Conservation (phyloP, 1,140 invertebrate species). For the Drosophila ercepeae region DNA sequence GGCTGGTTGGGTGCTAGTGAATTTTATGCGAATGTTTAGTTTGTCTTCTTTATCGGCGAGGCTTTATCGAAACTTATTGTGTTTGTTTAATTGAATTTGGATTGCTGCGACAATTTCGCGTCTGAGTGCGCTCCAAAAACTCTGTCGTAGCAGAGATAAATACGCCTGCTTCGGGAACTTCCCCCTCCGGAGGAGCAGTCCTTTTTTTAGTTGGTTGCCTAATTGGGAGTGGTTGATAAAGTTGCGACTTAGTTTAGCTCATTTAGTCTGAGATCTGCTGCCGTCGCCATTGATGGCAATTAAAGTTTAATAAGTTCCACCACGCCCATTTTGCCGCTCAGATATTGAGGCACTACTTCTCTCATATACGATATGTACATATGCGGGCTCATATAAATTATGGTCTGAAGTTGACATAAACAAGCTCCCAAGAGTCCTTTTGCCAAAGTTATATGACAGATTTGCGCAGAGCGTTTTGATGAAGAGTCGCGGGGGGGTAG, state of each 20-base stretch:
- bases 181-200: background rate
- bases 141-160: conserved; percentile 60
- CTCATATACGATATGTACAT: conserved; percentile 56
- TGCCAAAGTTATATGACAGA: conserved; percentile 81
- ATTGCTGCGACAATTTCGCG: conserved; percentile 81
- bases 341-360: background rate
- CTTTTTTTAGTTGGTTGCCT: conserved; percentile 37
- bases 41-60: conserved; percentile 70
- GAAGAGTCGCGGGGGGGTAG: conserved; percentile 42
- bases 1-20: conserved; percentile 45
- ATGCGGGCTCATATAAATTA: conserved; percentile 77
- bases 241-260: conserved; percentile 75
- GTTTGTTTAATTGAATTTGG: conserved; percentile 84
- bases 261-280: conserved; percentile 55
- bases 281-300: conserved; percentile 43
- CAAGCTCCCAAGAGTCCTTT: conserved; percentile 83
- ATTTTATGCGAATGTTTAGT: conserved; percentile 83
- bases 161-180: background rate
- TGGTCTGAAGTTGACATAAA: conserved; percentile 82
- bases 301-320: conserved; percentile 67
- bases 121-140: conserved; percentile 56
- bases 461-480: conserved; percentile 74
- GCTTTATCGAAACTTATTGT: conserved; percentile 84
- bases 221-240: conserved; percentile 78
- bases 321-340: conserved; percentile 39